Conservation (phyloP, 1,140 invertebrate genomes). For the Argopecten irradians region DNA sequence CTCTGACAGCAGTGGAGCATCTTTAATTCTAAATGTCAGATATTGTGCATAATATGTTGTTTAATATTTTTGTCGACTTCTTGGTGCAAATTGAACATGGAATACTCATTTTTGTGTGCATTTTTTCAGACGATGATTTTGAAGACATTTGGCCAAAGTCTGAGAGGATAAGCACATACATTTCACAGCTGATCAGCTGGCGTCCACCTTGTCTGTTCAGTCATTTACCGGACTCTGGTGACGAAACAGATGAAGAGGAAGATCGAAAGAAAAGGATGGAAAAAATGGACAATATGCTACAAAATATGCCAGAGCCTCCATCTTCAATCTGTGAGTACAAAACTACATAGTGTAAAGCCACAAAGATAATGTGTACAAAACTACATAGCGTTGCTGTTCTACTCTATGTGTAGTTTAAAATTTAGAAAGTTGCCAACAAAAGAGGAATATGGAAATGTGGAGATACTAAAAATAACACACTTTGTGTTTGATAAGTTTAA, state of each 20-base stretch:
- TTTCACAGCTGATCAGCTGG: slow-evolving; percentile 57
- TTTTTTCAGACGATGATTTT: slow-evolving; percentile 54
- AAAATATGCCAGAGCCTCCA: slow-evolving; percentile 1
- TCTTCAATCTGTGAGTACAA: slow-evolving; percentile 11
- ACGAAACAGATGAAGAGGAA: slow-evolving; percentile 44
- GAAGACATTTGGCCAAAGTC: slow-evolving; percentile 60
- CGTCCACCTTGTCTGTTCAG: slow-evolving; percentile 58
- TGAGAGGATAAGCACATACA: slow-evolving; percentile 58
- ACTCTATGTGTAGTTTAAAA: background rate
- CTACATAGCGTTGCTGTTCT: background rate
- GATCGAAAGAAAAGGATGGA: slow-evolving; percentile 30
- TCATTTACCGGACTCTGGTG: slow-evolving; percentile 39
- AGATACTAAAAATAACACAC: background rate
- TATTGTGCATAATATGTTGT: no score
- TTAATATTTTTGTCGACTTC: no score
- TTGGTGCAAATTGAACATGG: no score
- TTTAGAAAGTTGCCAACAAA: background rate
- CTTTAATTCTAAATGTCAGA: no score
- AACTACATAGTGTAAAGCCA: background rate
- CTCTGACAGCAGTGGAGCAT: no score
- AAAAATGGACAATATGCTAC: slow-evolving; percentile 16
- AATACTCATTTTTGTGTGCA: no score
- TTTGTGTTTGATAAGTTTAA: no score
- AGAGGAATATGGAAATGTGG: background rate
- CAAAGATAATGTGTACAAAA: background rate